Base-by-base conservation (phyloP, 2,888 invertebrate species). In the Meiosimyza decipiens region DNA sequence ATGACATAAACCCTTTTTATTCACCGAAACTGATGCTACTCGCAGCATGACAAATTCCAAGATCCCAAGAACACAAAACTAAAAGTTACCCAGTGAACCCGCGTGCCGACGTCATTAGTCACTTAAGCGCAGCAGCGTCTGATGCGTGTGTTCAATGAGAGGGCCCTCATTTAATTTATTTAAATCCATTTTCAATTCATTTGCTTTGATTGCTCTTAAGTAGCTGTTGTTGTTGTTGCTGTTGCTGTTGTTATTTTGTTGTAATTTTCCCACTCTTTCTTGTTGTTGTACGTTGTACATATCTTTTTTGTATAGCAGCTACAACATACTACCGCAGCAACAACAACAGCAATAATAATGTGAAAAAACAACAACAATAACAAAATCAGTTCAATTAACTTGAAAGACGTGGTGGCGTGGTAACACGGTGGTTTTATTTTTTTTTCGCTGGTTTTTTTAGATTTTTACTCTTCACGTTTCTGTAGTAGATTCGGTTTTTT, bases 351-450 rank as follows among this genome's bases (percentile, higher is more conserved):
- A 28, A 15, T 28, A 60, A 60, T 4, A 60, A 33, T 18, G 28
- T 22, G 59, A 60, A 15, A 7, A 65, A 72, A 50, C 66, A 28
- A 70, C 73, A 71, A 74, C 71, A 28, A 70, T 73, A 71, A 74
- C 71, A 64, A 77, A 77, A 74, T 74, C 77, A 74, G 75, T 77
- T 75, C 74, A 75, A 77, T 74, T 77, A 73, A 77, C 74, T 75
- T 73, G 67, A 71, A 50, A 33, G 73, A 71, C 62, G 72, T 75
- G 76, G 73, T 73, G 74, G 74, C 73, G 76, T 40, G 40, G 40
- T 40, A 40, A 40, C 40, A 40, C 40, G 40, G 40, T 40, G 40
- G 40, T 40, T 40, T 40, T 40, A 71, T 73, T 63, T 70, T 67
- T 33, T 18, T 55, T 64, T 28, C 49, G 1, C 16, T 49, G 2